These are phyloP conservation scores for Parapsyche elsis DNA, from an alignment of 1,140 invertebrate species.

Conservation along the genomic window DNA sequence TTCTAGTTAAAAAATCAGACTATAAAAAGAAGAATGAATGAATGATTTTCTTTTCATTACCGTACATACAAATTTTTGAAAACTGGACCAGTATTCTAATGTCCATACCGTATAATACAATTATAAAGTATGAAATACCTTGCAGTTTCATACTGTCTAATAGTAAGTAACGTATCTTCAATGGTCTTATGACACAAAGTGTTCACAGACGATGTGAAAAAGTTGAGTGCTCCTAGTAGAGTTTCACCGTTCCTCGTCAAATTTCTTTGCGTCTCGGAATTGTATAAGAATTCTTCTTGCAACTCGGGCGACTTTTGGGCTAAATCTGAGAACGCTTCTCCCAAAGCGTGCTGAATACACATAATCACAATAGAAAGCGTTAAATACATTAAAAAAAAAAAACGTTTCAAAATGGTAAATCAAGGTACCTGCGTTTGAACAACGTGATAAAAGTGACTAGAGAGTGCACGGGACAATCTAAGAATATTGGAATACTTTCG, in stretches of 20 bases:
- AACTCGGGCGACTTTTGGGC: slow-evolving; percentile 95
- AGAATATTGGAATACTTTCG: slow-evolving; percentile 91
- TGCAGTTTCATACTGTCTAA: slow-evolving; percentile 92
- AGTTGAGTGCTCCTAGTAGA: slow-evolving; percentile 90
- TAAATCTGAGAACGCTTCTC: slow-evolving; percentile 93
- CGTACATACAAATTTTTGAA: too few relatives aligned
- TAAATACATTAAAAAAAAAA: slow-evolving; percentile 40
- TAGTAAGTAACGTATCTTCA: slow-evolving; percentile 93
- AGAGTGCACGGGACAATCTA: slow-evolving; percentile 83
- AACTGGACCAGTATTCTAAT: too few relatives aligned
- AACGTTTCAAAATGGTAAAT: slow-evolving; percentile 13
- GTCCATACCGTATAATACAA: too few relatives aligned
- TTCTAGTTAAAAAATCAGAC: too few relatives aligned
- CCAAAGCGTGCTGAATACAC: slow-evolving; percentile 76
- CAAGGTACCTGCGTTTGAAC: slow-evolving; percentile 78
- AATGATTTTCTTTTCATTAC: too few relatives aligned
- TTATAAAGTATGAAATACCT: slow-evolving; percentile 74
- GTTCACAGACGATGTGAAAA: slow-evolving; percentile 95
- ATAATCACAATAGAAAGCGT: background rate
- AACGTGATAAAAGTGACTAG: slow-evolving; percentile 90
- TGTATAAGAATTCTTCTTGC: slow-evolving; percentile 94
- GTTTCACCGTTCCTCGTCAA: slow-evolving; percentile 95
- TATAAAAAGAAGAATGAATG: too few relatives aligned
- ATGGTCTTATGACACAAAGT: slow-evolving; percentile 97
- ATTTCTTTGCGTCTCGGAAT: slow-evolving; percentile 94